Evolutionary conservation across 2,113 vertebrate genomes (phyloP).

Genomic region (Sialia sialis): DNA sequence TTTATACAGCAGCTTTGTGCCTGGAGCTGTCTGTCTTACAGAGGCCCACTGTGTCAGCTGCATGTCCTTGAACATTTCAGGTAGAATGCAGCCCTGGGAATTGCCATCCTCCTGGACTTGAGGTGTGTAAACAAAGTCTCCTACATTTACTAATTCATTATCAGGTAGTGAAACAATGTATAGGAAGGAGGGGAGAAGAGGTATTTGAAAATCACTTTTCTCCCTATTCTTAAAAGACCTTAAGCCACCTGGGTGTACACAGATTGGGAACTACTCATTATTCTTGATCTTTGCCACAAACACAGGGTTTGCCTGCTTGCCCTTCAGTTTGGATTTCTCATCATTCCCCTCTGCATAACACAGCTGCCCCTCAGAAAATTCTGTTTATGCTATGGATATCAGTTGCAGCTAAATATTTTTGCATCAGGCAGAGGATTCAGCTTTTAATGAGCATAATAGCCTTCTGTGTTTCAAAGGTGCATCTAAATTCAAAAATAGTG

Average conservation of each 20-base stretch:
- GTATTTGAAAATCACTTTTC: not conserved
- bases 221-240: not conserved
- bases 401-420: not conserved
- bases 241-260: not conserved
- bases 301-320: not conserved
- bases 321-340: not conserved
- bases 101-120: constrained; percentile 55
- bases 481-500: not conserved
- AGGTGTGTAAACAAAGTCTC: constrained; percentile 56
- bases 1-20: constrained; percentile 75
- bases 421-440: not conserved
- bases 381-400: not conserved
- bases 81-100: constrained; percentile 63
- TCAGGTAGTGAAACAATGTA: not conserved
- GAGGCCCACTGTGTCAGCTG: constrained; percentile 70
- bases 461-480: not conserved
- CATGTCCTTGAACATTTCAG: constrained; percentile 82
- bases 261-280: not conserved
- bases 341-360: accelerated
- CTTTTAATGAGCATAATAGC: not conserved
- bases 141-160: constrained; percentile 52
- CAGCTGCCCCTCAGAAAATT: not conserved
- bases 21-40: constrained; percentile 76
- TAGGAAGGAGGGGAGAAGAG: accelerated
- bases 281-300: not conserved